Evolutionary conservation across 2,797 vertebrate genomes (phyloP), one percentile per base, ranked within the genome.

Genomic region (Microhierax caerulescens): DNA sequence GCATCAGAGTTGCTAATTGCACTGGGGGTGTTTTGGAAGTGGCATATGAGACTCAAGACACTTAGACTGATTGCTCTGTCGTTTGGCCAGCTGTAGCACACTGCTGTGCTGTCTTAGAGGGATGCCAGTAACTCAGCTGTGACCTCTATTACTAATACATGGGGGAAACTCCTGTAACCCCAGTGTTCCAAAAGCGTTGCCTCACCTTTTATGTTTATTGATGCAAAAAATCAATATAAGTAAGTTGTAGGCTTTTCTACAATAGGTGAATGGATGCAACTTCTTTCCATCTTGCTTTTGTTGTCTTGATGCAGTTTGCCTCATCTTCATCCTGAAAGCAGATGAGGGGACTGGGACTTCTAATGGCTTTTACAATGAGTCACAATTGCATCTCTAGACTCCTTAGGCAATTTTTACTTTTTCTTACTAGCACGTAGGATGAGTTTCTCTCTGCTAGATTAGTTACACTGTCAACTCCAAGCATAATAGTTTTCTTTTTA

Each of bases 1-100:
- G 72, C 60, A 34, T 3, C 12, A 11, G 63, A 68, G 87, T 6
- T 86, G 73, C 65, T 93, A 84, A 93, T 96, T 88, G 91, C 47
- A 3, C 41, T 39, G 57, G 22, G 10, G 54, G 32, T 51, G 65
- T 43, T 83, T 51, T 54, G 50, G 72, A 69, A 86, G 36, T 65
- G 89, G 45, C 4, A 2, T 53, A 7, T 37, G 89, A 86, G 82
- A 30, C 24, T 14, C 0, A 14, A 88, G 57, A 23, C 41, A 12
- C 45, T 85, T 17, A 25, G 19, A 3, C 36, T 53, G 94, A 67
- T 80, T 60, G 70, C 56, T 87, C 36, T 59, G 61, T 56, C 15
- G 1, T 8, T 60, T 3, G 7, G 72, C 60, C 82, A 93, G 88
- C 30, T 7, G 0, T 9, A 23, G 61, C 17, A 3, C 0, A 3